Base-by-base conservation (phyloP, 2,888 invertebrate species). In the Tryphoninae sp. region DNA sequence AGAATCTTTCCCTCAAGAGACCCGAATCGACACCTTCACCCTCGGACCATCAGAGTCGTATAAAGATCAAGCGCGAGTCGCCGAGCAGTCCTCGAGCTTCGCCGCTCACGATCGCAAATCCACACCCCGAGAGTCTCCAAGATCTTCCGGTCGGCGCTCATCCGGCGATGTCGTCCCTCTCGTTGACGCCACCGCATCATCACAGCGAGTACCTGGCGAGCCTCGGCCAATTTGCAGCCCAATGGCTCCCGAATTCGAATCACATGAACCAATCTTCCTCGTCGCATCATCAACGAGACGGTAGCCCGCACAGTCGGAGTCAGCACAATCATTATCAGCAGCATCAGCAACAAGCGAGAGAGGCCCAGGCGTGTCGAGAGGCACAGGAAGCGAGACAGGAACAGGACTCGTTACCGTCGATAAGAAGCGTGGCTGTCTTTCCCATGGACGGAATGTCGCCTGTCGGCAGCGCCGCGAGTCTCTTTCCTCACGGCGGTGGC, bases 111-210 rank as follows among this genome's bases (percentile, higher is more conserved):
- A 88, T 88, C 65, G 87, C 88, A 1, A 90, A 90, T 69, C 55
- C 9, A 9, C 19, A 16, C 9, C 19, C 2, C 26, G 87, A 87
- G 8, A 85, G 88, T n/a, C 88, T 90, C 16, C 90, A 92, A 86
- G 93, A 93, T 71, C 87, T 92, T 6, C 90, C 92, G 2, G 86
- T 86, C 4, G 86, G 88, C 6, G 88, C 89, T 11, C 81, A 90
- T 33, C 87, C 90, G 7, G 87, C 86, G 53, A 89, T 96, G 86
- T 94, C 96, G 81, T 96, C 96, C 78, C 93, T 97, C 86, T 95
- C 96, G 53, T 93, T 97, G 90, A 96, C 97, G 86, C 96, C 97
- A 88, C 96, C 97, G 78, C 97, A 97, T 93, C 92, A 93, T 89
- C 89, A 90, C 81, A 90, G 89, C 85, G 92, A 92, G 90, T 92